These are phyloP conservation scores for Drosophila arizonae DNA, from an alignment of 1,140 invertebrate species.

Conservation along the genomic window DNA sequence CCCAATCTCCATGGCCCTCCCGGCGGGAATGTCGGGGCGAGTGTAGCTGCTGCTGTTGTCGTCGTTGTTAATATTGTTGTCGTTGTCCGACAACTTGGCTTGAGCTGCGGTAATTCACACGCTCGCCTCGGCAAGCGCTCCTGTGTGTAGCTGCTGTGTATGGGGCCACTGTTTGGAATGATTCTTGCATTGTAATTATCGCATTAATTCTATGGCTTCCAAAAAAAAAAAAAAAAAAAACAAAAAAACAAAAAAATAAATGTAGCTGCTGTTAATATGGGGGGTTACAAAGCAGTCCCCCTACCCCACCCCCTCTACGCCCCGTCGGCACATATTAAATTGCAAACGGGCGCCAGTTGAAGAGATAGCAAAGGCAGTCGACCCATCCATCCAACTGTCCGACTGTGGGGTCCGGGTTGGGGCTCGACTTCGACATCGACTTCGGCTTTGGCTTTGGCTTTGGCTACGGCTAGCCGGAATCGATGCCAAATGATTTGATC, in stretches of 20 bases:
- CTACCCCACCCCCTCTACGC: not conserved
- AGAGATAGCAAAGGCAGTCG: constrained; percentile 17
- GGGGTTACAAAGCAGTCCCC: too few relatives aligned
- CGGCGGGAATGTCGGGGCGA: not conserved
- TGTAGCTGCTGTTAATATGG: constrained; percentile 6
- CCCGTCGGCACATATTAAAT: constrained; percentile 40
- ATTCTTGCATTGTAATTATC: constrained; percentile 76
- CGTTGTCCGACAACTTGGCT: constrained; percentile 24
- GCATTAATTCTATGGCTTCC: constrained; percentile 73
- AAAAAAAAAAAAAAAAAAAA: not conserved
- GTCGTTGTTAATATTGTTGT: constrained; percentile 1
- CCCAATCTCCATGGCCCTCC: constrained; percentile 8
- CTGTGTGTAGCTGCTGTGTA: not conserved
- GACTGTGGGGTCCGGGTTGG: constrained; percentile 13
- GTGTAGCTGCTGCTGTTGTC: constrained; percentile 1
- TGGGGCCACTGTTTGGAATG: constrained; percentile 38
- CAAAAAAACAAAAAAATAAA: not conserved
- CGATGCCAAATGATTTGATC: constrained; percentile 24
- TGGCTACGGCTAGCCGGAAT: not conserved
- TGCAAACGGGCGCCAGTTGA: constrained; percentile 56
- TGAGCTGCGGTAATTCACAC: constrained; percentile 46
- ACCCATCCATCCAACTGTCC: constrained; percentile 16
- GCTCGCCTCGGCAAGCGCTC: constrained; percentile 8
- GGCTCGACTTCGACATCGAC: not conserved
- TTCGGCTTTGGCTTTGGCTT: not conserved